phyloP scores from a whole-genome alignment of 2,113 vertebrate genomes.

The Lepidothrix coronata region DNA sequence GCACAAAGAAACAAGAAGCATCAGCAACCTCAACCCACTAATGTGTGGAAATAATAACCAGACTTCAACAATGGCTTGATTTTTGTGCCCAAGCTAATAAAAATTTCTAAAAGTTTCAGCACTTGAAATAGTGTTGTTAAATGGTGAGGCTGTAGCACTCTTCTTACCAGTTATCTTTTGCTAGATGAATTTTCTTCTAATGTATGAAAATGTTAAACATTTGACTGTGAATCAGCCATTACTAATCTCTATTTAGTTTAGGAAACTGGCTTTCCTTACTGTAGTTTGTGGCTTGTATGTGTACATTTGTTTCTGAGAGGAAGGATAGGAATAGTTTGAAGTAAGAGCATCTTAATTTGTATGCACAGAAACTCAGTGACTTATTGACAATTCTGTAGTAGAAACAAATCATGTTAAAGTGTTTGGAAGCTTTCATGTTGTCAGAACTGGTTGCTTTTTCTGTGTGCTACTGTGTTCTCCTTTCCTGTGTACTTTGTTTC shows the following conservation, averaged over 20 bases:
- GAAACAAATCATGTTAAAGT: neutral
- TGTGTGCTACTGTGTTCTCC: neutral
- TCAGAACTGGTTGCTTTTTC: neutral
- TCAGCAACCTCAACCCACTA: neutral
- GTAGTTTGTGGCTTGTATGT: neutral
- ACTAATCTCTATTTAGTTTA: neutral
- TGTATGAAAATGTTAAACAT: neutral
- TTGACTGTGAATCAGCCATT: neutral
- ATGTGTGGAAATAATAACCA: neutral
- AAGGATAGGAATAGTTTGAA: neutral
- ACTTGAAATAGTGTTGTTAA: neutral
- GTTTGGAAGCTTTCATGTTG: neutral
- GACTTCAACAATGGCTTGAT: neutral
- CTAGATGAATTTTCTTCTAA: neutral
- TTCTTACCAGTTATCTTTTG: neutral
- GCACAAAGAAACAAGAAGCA: neutral
- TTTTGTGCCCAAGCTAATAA: neutral
- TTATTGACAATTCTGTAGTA: neutral
- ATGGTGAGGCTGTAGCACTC: neutral
- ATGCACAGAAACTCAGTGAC: neutral
- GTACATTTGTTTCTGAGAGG: neutral
- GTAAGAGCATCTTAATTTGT: neutral
- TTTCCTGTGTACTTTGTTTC: neutral
- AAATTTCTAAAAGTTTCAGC: neutral
- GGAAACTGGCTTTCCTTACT: neutral